Percentiles rank a stretch among this genome's conserved stretches.
phyloP scores from a whole-genome alignment of 2,113 vertebrate species.

The Cathartes aura region DNA sequence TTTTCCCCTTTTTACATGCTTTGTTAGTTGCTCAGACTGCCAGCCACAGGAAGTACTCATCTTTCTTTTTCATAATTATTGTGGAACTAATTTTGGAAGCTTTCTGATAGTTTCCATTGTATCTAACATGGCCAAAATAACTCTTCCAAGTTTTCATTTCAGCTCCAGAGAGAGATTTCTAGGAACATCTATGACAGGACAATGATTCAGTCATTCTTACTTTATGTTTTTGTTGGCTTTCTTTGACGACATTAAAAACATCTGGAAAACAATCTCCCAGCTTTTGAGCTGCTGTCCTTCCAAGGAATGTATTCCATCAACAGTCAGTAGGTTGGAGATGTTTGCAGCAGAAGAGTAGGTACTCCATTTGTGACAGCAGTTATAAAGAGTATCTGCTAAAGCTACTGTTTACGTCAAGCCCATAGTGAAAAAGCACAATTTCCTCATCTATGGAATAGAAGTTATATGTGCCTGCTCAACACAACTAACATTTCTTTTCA shows the following conservation, averaged over 20 bases:
- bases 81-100: not conserved
- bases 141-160: conserved; percentile 22
- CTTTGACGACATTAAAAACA: conserved; percentile 12
- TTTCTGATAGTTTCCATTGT: not conserved
- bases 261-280: conserved; percentile 7
- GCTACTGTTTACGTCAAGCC: not conserved
- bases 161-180: conserved; percentile 53
- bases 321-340: not conserved
- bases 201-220: conserved; percentile 15
- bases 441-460: not conserved
- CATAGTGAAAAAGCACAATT: not conserved
- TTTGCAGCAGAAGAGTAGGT: not conserved
- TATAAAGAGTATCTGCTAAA: not conserved
- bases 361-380: not conserved
- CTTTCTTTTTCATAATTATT: not conserved
- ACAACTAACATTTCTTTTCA: not conserved
- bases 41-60: not conserved
- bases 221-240: conserved; percentile 38
- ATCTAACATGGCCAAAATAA: not conserved
- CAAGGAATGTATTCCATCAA: not conserved
- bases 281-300: not conserved
- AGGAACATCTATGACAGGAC: conserved; percentile 34
- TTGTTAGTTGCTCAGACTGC: not conserved
- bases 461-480: not conserved
- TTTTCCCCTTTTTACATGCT: not conserved